Evolutionary conservation across 1,140 invertebrate genomes (phyloP).

Genomic region (Orchesella cincta): DNA sequence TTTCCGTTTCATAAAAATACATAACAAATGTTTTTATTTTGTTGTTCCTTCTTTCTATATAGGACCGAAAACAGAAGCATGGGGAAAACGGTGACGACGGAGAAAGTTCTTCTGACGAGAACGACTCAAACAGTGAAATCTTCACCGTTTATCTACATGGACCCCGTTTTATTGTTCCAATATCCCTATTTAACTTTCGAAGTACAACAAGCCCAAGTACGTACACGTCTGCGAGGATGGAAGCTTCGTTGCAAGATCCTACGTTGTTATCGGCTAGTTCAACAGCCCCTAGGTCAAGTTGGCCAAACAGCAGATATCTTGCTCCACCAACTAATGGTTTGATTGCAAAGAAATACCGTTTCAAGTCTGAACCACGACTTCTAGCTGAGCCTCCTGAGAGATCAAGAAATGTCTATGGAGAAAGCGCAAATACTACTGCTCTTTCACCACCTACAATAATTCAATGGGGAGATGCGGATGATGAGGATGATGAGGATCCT

Average conservation of each 20-base stretch:
- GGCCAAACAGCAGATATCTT: constrained; percentile 24
- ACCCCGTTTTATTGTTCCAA: constrained; percentile 46
- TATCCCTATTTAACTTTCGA: constrained; percentile 44
- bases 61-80: too few relatives aligned
- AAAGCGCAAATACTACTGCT: not conserved
- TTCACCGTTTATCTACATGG: constrained; percentile 45
- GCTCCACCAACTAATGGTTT: constrained; percentile 44
- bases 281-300: constrained; percentile 14
- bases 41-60: too few relatives aligned
- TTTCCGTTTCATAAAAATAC: too few relatives aligned
- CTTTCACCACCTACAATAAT: constrained; percentile 7
- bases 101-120: constrained; percentile 42
- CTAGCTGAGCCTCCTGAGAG: constrained; percentile 16
- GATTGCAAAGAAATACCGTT: constrained; percentile 39
- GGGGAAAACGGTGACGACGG: not conserved
- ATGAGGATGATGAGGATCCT: not conserved
- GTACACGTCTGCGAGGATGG: not conserved
- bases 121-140: constrained; percentile 43
- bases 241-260: not conserved
- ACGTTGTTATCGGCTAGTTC: not conserved
- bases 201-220: constrained; percentile 17
- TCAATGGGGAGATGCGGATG: not conserved
- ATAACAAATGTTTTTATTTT: too few relatives aligned
- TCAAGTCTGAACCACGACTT: constrained; percentile 44
- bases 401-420: not conserved